Base-by-base conservation (phyloP, 1,140 invertebrate genomes). In the Microvelia longipes region DNA sequence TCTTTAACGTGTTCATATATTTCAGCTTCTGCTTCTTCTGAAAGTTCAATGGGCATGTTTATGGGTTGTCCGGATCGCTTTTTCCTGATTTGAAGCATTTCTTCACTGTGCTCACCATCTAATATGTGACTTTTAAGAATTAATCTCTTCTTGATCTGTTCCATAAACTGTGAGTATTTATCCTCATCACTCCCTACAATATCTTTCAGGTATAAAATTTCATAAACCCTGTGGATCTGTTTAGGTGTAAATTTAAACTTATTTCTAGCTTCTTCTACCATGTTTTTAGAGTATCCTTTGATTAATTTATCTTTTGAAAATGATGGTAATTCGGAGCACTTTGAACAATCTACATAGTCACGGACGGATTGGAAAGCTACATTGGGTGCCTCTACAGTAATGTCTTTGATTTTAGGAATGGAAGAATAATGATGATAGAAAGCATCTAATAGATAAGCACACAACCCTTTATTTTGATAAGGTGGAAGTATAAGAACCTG, bases 401-500 rank as follows among this genome's bases (percentile, higher is more conserved):
- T 94, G 77, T 97, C 94, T 30, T 89, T 80, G 0, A 97, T 90
- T 70, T 87, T 85, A 0, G 81, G 80, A 75, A 87, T 81, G 28
- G 80, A 79, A 64, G 86, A 83, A 76, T 91, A 94, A 72, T 88
- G 83, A 65, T 86, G 84, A 79, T 94, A 95, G 75, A 98, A 89
- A 1, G 88, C 82, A 78, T 88, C 83, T 19, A 93, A 77, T 24
- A 93, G 76, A 68, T 90, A 82, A 1, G 89, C 87, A 61, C 94
- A 93, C 25, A 97, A 78, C 1, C 95, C 94, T 64, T 88, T 81
- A 61, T 85, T 86, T 79, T 96, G 91, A 79, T 93, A 96, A 0
- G 92, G 91, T 14, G 95, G 95, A 71, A 98, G 80, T 67, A 96
- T 85, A 65, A 98, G 81, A 76, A 96, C 88, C 80, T 98, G 95